Evolutionary conservation across 2,113 vertebrate genomes (phyloP).

Genomic region (Laticauda laticaudata): DNA sequence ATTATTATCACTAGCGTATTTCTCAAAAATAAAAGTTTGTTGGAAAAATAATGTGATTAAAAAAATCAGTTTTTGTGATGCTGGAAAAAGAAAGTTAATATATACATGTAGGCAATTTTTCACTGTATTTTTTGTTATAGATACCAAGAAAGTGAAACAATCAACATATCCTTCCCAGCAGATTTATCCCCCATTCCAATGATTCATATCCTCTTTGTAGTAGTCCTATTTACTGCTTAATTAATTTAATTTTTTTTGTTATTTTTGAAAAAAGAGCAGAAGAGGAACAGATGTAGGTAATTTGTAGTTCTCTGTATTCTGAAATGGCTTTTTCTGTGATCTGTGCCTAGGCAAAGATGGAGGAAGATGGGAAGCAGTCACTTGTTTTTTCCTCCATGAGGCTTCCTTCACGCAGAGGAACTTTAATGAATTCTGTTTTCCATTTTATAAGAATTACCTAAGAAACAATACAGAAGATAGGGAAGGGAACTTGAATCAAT

Average conservation of each 20-base stretch:
- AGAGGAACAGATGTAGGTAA: background rate
- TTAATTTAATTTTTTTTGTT: background rate
- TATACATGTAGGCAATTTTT: background rate
- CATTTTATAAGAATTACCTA: background rate
- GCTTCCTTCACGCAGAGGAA: background rate
- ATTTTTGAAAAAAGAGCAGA: background rate
- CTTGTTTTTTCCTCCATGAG: background rate
- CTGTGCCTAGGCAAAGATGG: background rate
- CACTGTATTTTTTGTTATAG: background rate
- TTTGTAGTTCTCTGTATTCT: background rate
- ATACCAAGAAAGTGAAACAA: background rate
- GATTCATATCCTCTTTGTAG: background rate
- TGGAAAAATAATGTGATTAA: background rate
- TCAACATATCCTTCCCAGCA: background rate
- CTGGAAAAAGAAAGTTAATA: background rate
- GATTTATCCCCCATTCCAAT: background rate
- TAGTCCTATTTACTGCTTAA: background rate
- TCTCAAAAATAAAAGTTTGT: background rate
- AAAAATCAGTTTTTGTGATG: background rate
- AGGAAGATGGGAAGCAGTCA: background rate
- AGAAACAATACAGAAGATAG: background rate
- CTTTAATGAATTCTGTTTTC: background rate
- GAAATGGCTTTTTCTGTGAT: background rate
- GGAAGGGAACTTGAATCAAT: conserved; percentile 15
- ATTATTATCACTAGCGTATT: background rate